phyloP scores from a whole-genome alignment of 2,113 vertebrate genomes.

The Lasiurus borealis region DNA sequence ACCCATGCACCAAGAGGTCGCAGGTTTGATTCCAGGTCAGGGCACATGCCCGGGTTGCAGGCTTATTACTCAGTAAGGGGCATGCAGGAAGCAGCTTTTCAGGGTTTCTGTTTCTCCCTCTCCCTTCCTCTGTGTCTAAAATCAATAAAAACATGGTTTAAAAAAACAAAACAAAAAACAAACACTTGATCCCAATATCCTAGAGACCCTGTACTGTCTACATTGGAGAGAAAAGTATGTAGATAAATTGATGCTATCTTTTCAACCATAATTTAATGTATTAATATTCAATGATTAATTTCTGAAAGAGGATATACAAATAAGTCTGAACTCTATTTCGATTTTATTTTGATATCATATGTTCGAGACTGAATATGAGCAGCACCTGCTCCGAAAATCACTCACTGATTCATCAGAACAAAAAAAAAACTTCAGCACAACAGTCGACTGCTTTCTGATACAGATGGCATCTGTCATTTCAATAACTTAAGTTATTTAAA shows the following conservation, averaged over 20 bases:
- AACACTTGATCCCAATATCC: fast-evolving
- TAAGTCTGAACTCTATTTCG: background rate
- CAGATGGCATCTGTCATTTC: constrained; percentile 79
- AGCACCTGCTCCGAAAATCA: constrained; percentile 65
- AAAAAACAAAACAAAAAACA: too few species aligned
- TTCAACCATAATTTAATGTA: background rate
- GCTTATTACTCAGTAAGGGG: too few species aligned
- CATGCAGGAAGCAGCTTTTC: too few species aligned
- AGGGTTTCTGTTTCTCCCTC: too few species aligned
- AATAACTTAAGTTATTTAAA: constrained; percentile 75
- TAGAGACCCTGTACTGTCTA: background rate
- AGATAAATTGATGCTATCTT: background rate
- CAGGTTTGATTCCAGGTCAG: too few species aligned
- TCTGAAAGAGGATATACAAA: background rate
- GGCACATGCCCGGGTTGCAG: too few species aligned
- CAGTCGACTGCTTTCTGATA: constrained; percentile 67
- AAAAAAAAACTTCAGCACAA: constrained; percentile 71
- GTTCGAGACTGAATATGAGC: constrained; percentile 64
- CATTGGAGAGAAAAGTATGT: background rate
- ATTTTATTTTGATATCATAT: constrained; percentile 25
- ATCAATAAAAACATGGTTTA: too few species aligned
- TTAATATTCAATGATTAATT: background rate
- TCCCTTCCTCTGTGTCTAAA: too few species aligned
- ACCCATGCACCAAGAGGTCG: too few species aligned
- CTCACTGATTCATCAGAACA: constrained; percentile 68